Evolutionary conservation across 2,113 vertebrate genomes (phyloP).

Genomic region (Notothenia rossii): DNA sequence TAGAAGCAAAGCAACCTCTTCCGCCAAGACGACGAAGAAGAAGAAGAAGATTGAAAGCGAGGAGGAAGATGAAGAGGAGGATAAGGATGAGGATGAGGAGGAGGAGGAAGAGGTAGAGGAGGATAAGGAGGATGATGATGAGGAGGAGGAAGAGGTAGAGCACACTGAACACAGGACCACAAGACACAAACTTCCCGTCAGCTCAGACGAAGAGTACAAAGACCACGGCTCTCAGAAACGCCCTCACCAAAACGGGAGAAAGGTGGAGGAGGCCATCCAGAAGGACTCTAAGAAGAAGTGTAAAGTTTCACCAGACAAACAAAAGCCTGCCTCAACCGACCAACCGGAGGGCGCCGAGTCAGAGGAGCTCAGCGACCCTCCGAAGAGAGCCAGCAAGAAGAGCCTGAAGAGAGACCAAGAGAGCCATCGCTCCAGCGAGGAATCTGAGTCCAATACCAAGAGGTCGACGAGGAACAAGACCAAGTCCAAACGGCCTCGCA

Average conservation of each 20-base stretch:
- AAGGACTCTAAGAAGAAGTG: conserved; percentile 66
- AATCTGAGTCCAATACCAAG: conserved; percentile 42
- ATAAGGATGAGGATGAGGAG: too few relatives aligned
- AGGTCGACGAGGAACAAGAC: conserved; percentile 45
- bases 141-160: conserved; percentile 49
- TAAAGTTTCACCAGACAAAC: conserved; percentile 63
- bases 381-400: conserved; percentile 67
- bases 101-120: conserved; percentile 23
- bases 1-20: too few relatives aligned
- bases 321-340: conserved; percentile 72
- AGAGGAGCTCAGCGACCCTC: conserved; percentile 62
- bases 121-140: conserved; percentile 56
- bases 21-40: conserved; percentile 32
- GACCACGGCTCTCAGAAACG: conserved; percentile 55
- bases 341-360: conserved; percentile 64
- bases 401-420: conserved; percentile 41
- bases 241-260: conserved; percentile 80
- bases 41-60: too few relatives aligned
- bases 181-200: conserved; percentile 55
- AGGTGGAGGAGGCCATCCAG: conserved; percentile 49
- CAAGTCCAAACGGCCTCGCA: conserved; percentile 57
- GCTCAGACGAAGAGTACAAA: conserved; percentile 75
- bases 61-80: too few relatives aligned
- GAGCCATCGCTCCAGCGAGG: conserved; percentile 62
- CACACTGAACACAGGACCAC: conserved; percentile 38